A percentile compares a stretch with the other conserved stretches of the same genome.
Conservation (phyloP, 2,113 vertebrate species). For the Archocentrus centrarchus region DNA sequence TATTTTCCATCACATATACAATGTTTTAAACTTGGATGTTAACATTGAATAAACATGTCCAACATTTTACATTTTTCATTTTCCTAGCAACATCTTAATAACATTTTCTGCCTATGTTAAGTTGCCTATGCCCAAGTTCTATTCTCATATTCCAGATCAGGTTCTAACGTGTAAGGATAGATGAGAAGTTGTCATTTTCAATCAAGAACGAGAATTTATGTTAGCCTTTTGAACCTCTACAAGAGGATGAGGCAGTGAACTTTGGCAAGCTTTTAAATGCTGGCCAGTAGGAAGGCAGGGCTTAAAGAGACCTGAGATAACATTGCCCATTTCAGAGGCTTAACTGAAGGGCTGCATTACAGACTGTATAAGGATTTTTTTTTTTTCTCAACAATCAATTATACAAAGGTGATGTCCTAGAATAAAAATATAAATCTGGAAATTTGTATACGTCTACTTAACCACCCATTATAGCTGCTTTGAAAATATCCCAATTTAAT, state of each 20-base stretch:
- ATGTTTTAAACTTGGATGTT: neutral
- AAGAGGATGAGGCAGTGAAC: neutral
- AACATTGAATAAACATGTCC: neutral
- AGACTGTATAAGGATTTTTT: neutral
- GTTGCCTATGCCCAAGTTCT: too few relatives aligned
- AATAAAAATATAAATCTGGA: neutral
- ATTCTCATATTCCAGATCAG: neutral
- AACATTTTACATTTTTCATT: neutral
- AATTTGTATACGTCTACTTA: neutral
- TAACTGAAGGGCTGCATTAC: neutral
- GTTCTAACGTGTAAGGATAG: neutral
- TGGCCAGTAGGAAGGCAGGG: neutral
- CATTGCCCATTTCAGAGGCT: neutral
- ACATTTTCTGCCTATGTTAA: neutral
- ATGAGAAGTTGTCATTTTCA: neutral
- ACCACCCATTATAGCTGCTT: neutral
- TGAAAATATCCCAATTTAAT: slow-evolving; percentile 31
- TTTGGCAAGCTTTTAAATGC: neutral
- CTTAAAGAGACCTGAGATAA: neutral
- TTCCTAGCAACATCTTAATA: neutral
- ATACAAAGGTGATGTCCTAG: neutral
- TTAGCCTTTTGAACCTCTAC: neutral
- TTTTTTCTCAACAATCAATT: neutral
- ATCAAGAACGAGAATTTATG: neutral
- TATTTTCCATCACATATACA: neutral